Base-by-base conservation (phyloP, 2,888 invertebrate genomes). In the Drosophila barbarae region DNA sequence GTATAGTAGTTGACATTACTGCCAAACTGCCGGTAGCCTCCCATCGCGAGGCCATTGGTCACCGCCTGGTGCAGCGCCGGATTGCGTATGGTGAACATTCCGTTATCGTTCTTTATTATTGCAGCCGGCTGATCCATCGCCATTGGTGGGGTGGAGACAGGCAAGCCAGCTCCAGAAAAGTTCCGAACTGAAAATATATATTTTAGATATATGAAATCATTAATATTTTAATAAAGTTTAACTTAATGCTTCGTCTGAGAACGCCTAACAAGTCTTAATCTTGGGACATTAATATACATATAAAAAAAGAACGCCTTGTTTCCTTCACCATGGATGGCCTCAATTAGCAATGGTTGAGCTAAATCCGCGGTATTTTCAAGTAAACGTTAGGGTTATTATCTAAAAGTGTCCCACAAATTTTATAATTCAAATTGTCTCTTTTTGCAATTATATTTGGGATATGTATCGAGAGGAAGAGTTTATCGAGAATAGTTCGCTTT, bases 61-160 rank as follows among this genome's bases (percentile, higher is more conserved):
- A 89, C 89, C 8, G 89, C 89, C 53, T 89, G 89, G 69, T 90
- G 90, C 51, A 90, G 59, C 10, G 89, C 89, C 0, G 95, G 95
- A 88, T 95, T 95, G 12, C 95, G 90, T 51, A 95, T 96, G 0
- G 95, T 95, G 65, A 95, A 95, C 95, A 95, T 95, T 10, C 95
- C 95, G 80, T 93, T 93, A 68, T 93, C 93, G 72, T 92, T 93
- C 76, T 93, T 93, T 76, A 93, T 93, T 69, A 93, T 93, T 5
- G 93, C 92, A 4, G 93, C 93, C 52, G 93, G 93, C 58, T 92
- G 92, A 68, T 90, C 89, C 78, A 88, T 89, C 26, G 86, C 77
- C 56, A 88, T 72, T 23, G 86, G 68, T n/a, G 87, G 79, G 12
- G 65, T 42, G 3, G 73, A 66, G 13, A 85, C 53, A 12, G 87